Base-by-base conservation (phyloP, 2,113 vertebrate genomes). In the Notothenia rossii region DNA sequence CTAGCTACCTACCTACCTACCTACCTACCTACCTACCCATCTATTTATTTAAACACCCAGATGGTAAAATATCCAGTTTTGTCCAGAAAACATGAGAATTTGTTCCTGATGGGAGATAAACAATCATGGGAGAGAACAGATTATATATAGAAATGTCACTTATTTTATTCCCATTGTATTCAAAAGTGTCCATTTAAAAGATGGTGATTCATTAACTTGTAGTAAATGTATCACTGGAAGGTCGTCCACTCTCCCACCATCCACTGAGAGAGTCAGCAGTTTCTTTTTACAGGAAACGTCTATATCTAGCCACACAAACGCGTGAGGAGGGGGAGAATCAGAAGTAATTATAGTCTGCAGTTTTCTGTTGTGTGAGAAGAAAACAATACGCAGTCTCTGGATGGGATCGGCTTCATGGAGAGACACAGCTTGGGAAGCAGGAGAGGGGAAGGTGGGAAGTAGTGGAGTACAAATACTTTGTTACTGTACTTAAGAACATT, bases 281-380 rank as follows among this genome's bases (percentile, higher is more conserved):
- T 76, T 54, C 53, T 40, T 40, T 40, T 1, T 46, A 55, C 62
- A 77, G 13, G 25, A 75, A 20, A 40, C 36, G 36, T 40, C 78
- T 90, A 91, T 87, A 85, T 82, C 20, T 10, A 81, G 79, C 77
- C 40, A 5, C 75, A 17, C 79, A 58, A 50, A 73, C 46, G 20
- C 17, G 75, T 18, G 5, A 8, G 65, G 77, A 76, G 67, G 76
- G 80, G 66, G 77, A 6, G 64, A 70, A 73, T 76, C 59, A 66
- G 36, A 61, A 87, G 88, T 88, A 86, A 89, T 85, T 88, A 82
- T 81, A 86, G 81, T 70, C 5, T 40, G 1, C 69, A 66, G 62
- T 65, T 73, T 65, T 86, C 85, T 80, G 82, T 84, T 61, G 81
- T 74, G 75, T 78, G 89, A 88, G 76, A 86, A 75, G 61, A 79